phyloP scores from a whole-genome alignment of 2,113 vertebrate species.

The Pardalotus punctatus region DNA sequence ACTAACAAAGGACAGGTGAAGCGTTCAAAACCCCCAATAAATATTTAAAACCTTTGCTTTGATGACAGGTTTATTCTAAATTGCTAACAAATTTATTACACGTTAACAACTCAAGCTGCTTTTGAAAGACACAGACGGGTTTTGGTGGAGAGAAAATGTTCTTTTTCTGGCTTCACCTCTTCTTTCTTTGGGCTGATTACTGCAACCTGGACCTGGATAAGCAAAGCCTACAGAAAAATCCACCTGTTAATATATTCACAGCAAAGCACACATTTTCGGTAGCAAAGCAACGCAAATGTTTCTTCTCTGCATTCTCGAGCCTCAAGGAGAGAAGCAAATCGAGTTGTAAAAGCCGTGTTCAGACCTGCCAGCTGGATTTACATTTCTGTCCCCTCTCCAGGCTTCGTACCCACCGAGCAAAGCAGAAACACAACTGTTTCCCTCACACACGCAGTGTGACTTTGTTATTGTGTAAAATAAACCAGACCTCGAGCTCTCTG shows the following conservation, averaged over 20 bases:
- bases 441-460: not conserved
- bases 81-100: not conserved
- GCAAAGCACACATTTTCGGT: rapidly evolving
- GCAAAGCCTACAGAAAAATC: not conserved
- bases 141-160: rapidly evolving
- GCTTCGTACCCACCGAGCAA: not conserved
- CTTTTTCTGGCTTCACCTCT: not conserved
- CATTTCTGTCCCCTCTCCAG: not conserved
- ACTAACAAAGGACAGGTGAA: not conserved
- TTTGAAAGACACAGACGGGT: not conserved
- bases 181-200: not conserved
- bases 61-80: not conserved
- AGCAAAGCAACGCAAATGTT: not conserved
- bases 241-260: not conserved
- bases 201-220: not conserved
- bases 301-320: not conserved
- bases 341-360: not conserved
- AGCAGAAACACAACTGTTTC: not conserved
- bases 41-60: not conserved
- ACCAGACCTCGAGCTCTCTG: not conserved
- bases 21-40: not conserved
- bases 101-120: not conserved
- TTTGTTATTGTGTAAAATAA: not conserved
- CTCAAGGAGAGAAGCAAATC: not conserved
- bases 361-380: not conserved